A percentile compares a stretch with the other conserved stretches of the same genome.
phyloP scores from a whole-genome alignment of 1,140 invertebrate species.

The Drosophila micromelanica region DNA sequence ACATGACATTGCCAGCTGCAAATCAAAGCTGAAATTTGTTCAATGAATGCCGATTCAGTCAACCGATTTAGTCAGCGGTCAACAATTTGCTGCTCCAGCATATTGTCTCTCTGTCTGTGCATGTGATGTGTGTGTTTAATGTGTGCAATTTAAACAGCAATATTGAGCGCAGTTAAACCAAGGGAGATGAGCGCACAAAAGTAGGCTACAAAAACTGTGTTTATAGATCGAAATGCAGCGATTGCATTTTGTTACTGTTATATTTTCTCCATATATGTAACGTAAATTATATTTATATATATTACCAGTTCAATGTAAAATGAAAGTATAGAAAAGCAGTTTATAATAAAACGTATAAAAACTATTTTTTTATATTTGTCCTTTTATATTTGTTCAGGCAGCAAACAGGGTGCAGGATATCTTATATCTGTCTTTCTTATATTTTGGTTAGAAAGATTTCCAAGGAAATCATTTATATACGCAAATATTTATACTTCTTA shows the following conservation, averaged over 20 bases:
- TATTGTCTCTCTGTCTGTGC: not conserved
- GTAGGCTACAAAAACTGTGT: not conserved
- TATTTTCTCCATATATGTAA: no score
- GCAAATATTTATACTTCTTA: not conserved
- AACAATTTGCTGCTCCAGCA: slow-evolving; percentile 27
- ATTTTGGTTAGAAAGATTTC: no score
- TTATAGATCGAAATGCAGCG: not conserved
- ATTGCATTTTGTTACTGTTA: no score
- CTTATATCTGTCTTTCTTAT: no score
- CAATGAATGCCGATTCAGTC: slow-evolving; percentile 30
- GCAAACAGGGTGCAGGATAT: no score
- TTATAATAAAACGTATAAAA: no score
- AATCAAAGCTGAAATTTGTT: slow-evolving; percentile 56
- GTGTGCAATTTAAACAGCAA: not conserved
- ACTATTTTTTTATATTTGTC: no score
- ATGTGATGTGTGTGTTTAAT: slow-evolving; percentile 17
- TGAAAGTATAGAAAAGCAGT: no score
- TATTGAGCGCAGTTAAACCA: not conserved
- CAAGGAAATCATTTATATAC: no score
- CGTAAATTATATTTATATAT: no score
- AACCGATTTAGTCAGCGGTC: slow-evolving; percentile 32
- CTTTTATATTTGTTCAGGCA: no score
- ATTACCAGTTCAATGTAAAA: no score
- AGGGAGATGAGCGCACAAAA: slow-evolving; percentile 5
- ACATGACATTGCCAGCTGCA: slow-evolving; percentile 37